These are phyloP conservation scores for Australoheros scitulus DNA, from an alignment of 2,113 vertebrate species.

Conservation along the genomic window DNA sequence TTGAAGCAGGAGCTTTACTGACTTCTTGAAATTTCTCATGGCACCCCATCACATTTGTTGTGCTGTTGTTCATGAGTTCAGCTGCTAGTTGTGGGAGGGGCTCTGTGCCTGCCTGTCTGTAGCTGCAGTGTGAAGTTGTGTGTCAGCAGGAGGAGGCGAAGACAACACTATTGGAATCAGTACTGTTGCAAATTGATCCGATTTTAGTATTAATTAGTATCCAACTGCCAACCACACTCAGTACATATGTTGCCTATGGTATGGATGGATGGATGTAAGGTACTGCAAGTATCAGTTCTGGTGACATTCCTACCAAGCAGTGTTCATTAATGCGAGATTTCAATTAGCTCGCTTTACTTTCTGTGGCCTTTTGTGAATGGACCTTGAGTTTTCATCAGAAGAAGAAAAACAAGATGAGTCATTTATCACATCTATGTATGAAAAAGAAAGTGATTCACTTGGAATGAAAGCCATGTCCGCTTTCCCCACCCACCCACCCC, in stretches of 20 bases:
- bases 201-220: background rate
- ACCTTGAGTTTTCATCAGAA: background rate
- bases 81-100: background rate
- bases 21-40: background rate
- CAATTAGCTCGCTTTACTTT: background rate
- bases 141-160: background rate
- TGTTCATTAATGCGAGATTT: background rate
- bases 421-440: background rate
- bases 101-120: background rate
- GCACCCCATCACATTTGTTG: background rate
- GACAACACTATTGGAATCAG: background rate
- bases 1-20: background rate
- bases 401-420: conserved; percentile 25
- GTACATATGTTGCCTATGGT: background rate
- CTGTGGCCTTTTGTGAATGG: conserved; percentile 4
- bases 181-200: background rate
- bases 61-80: background rate
- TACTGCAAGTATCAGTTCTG: background rate
- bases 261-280: background rate
- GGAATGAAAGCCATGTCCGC: background rate
- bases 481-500: background rate
- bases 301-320: background rate
- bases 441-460: background rate
- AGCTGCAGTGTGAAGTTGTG: background rate
- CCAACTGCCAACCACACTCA: background rate